phyloP scores from a whole-genome alignment of 2,113 vertebrate genomes.

The Boulengeromyrus knoepffleri region DNA sequence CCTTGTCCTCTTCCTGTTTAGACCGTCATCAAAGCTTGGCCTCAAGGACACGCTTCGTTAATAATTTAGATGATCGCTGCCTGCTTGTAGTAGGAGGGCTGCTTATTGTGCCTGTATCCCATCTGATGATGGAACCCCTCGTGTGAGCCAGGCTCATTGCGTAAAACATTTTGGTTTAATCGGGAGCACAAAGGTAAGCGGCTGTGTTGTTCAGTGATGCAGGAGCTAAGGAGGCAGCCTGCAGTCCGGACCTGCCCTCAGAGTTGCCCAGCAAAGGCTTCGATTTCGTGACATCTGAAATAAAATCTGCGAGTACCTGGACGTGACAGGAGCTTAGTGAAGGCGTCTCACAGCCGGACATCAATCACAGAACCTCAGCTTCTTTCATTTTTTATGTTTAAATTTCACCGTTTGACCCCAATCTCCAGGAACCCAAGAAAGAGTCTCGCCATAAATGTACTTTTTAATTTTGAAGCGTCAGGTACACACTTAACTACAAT shows the following conservation, averaged over 20 bases:
- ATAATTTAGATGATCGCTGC: slow-evolving; percentile 94
- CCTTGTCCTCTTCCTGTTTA: slow-evolving; percentile 88
- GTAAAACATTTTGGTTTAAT: slow-evolving; percentile 80
- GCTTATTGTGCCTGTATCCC: slow-evolving; percentile 98
- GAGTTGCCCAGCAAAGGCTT: background rate
- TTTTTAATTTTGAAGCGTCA: background rate
- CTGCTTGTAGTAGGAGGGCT: slow-evolving; percentile 90
- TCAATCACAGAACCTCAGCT: background rate
- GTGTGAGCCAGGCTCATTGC: slow-evolving; percentile 87
- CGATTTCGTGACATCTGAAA: background rate
- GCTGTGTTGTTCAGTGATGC: slow-evolving; percentile 54
- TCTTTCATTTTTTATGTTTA: background rate
- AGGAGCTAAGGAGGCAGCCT: background rate
- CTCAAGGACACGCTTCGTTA: slow-evolving; percentile 88
- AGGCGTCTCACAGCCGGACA: background rate
- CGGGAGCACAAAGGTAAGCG: slow-evolving; percentile 72
- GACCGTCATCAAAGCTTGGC: slow-evolving; percentile 97
- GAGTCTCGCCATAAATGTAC: background rate
- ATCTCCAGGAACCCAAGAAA: background rate
- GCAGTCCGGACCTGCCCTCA: background rate
- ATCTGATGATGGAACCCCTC: slow-evolving; percentile 93
- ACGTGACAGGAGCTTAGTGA: background rate
- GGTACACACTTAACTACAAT: background rate
- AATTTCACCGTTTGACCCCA: background rate
- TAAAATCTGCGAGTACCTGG: background rate